These are phyloP conservation scores for Holothuria glaberrima DNA, from an alignment of 35 echinoderm and acorn worm genomes.

Conservation along the genomic window DNA sequence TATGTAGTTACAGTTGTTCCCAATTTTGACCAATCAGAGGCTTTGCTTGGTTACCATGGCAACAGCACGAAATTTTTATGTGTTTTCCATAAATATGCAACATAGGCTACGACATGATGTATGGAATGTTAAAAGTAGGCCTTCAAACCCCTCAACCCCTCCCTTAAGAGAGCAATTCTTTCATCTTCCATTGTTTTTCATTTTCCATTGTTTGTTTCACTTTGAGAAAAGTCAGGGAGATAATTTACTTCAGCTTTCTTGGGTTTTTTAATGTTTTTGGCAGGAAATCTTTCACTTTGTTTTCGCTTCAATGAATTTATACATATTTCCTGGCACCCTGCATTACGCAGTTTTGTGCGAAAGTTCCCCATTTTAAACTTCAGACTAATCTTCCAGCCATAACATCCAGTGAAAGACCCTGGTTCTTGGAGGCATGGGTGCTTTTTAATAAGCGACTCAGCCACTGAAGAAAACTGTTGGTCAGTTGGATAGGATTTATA, in stretches of 20 bases:
- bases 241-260: constrained; percentile 60
- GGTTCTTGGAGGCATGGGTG: constrained; percentile 49
- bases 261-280: constrained; percentile 36
- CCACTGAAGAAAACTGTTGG: constrained; percentile 13
- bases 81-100: too few relatives aligned
- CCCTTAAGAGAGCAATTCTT: constrained; percentile 23
- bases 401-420: constrained; percentile 32
- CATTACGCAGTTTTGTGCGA: constrained; percentile 35
- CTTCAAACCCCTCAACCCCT: too few relatives aligned
- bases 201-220: constrained; percentile 51
- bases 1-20: too few relatives aligned
- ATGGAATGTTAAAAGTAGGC: too few relatives aligned
- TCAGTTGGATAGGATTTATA: constrained; percentile 42
- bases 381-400: constrained; percentile 53
- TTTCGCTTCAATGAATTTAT: constrained; percentile 22
- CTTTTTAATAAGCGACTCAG: constrained; percentile 15
- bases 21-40: too few relatives aligned
- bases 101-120: too few relatives aligned
- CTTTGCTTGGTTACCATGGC: too few relatives aligned
- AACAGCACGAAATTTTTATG: too few relatives aligned
- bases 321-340: constrained; percentile 26
- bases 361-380: constrained; percentile 61
- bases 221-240: constrained; percentile 28
- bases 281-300: constrained; percentile 9
- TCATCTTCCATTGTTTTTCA: constrained; percentile 34